Percentiles rank a stretch among this genome's conserved stretches.
Conservation (phyloP, 2,113 vertebrate genomes). For the Desmodus rotundus region DNA sequence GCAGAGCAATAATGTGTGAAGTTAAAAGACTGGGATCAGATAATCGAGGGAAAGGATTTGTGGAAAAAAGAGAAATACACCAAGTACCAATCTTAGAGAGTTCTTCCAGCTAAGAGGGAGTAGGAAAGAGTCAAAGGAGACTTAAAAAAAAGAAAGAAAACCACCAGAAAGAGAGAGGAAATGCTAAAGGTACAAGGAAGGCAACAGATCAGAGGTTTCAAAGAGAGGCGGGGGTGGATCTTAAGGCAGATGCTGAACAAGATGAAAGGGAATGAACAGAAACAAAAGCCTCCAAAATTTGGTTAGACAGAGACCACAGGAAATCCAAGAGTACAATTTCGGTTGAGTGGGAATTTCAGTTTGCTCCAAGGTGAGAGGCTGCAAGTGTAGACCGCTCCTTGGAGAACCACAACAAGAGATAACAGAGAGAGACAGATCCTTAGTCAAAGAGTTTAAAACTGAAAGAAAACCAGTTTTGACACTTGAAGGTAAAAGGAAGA, state of each 20-base stretch:
- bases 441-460: neutral
- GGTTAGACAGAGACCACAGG: neutral
- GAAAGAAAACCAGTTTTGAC: neutral
- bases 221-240: neutral
- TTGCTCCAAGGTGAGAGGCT: neutral
- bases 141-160: neutral
- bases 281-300: neutral
- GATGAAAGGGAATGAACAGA: neutral
- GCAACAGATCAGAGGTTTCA: neutral
- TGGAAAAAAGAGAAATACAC: neutral
- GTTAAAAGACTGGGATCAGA: neutral
- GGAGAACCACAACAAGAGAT: neutral
- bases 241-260: neutral
- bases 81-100: neutral
- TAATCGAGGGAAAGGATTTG: neutral
- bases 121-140: neutral
- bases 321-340: neutral
- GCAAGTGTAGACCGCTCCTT: neutral
- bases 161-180: neutral
- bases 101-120: neutral
- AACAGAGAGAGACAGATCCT: neutral
- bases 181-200: neutral
- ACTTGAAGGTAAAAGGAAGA: neutral
- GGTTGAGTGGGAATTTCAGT: neutral
- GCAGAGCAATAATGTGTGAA: neutral